These are phyloP conservation scores for Hydrolagus affinis DNA, from an alignment of 2,113 vertebrate species.

Conservation along the genomic window DNA sequence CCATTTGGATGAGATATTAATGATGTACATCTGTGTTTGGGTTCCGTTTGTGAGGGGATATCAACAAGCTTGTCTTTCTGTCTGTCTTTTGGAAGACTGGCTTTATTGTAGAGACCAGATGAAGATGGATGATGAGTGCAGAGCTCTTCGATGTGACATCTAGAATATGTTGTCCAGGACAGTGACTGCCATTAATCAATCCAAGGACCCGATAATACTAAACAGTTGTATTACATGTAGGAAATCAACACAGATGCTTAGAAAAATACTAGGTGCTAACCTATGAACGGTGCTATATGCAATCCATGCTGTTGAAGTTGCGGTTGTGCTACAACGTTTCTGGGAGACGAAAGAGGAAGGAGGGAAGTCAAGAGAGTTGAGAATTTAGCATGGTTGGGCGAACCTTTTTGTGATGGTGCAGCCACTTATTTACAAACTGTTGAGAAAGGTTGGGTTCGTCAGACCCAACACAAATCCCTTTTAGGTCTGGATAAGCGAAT, in stretches of 20 bases:
- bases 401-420: background rate
- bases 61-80: background rate
- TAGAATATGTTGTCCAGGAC: background rate
- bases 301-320: no score
- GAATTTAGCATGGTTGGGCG: no score
- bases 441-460: background rate
- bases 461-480: background rate
- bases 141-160: background rate
- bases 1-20: slow-evolving; percentile 9
- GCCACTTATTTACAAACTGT: background rate
- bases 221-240: no score
- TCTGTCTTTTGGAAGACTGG: background rate
- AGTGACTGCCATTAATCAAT: no score
- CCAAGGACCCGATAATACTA: no score
- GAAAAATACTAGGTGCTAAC: no score
- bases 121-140: no score
- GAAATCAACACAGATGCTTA: no score
- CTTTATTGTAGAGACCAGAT: background rate
- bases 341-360: no score
- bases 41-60: background rate
- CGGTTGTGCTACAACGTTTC: no score
- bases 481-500: background rate
- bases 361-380: no score
- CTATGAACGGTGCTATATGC: no score
- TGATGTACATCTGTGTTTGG: slow-evolving; percentile 22